Conservation (phyloP, 2,113 vertebrate genomes). For the Chelonoidis abingdonii region DNA sequence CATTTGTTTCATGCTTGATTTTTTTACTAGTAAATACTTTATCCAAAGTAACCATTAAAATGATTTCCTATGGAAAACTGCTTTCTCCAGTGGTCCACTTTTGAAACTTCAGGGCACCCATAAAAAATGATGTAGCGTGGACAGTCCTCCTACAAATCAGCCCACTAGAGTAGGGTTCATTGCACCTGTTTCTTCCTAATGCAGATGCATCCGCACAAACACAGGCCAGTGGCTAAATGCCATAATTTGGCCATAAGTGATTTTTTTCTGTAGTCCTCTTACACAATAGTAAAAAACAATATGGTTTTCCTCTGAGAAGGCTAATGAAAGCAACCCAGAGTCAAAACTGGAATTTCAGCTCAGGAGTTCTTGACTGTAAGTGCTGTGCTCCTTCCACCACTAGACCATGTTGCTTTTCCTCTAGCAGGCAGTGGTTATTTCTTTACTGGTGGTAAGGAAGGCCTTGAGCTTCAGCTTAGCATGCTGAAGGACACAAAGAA, state of each 20-base stretch:
- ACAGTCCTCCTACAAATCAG: neutral
- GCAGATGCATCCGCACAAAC: too few relatives aligned
- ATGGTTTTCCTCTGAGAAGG: neutral
- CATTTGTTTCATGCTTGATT: neutral
- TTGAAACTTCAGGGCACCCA: neutral
- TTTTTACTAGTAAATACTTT: neutral
- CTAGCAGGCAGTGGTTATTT: slow-evolving; percentile 53
- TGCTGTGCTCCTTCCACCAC: neutral
- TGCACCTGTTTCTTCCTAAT: neutral
- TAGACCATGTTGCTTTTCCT: neutral
- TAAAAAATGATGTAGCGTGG: accelerated
- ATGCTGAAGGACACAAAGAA: slow-evolving; percentile 45
- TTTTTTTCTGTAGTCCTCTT: neutral
- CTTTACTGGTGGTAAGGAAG: neutral
- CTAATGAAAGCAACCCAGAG: neutral
- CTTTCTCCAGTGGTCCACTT: neutral
- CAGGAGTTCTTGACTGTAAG: slow-evolving; percentile 13
- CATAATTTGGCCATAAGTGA: neutral
- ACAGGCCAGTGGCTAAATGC: neutral
- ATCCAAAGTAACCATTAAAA: neutral
- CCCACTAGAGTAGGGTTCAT: neutral
- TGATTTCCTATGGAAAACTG: neutral
- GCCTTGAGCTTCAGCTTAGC: neutral
- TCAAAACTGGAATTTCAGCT: neutral
- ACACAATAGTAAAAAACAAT: accelerated